Conservation (phyloP, 2,113 vertebrate genomes). For the Tylochromis polylepis region DNA sequence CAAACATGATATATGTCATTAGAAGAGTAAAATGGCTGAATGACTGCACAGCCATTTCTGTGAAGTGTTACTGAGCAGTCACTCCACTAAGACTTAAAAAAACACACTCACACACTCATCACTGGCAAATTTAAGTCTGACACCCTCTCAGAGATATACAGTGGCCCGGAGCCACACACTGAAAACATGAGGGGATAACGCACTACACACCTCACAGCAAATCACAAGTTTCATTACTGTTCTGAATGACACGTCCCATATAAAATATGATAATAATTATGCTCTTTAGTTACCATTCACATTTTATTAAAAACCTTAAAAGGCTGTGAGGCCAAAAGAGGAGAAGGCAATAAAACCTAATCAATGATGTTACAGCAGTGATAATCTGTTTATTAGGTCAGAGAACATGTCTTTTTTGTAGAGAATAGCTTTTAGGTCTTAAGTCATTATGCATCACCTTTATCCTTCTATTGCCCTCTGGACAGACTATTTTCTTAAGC, state of each 20-base stretch:
- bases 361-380: conserved; percentile 15
- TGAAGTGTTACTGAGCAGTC: conserved; percentile 32
- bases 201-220: conserved; percentile 10
- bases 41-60: background rate
- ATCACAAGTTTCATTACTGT: background rate
- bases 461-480: conserved; percentile 16
- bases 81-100: conserved; percentile 14
- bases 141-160: conserved; percentile 45
- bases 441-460: conserved; percentile 28
- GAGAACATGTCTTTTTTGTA: conserved; percentile 4
- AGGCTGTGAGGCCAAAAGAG: conserved; percentile 8
- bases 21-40: background rate
- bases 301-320: conserved; percentile 19
- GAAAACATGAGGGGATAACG: conserved; percentile 38
- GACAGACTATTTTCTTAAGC: background rate
- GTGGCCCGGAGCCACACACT: conserved; percentile 37
- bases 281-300: background rate
- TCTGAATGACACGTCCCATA: background rate
- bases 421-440: conserved; percentile 4
- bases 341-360: conserved; percentile 4
- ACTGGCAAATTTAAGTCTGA: conserved; percentile 43
- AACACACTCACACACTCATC: background rate
- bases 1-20: conserved; percentile 4
- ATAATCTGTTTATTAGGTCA: conserved; percentile 30
- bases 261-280: conserved; percentile 20